Conservation (phyloP, 2,797 vertebrate species). For the Siniperca obscura region DNA sequence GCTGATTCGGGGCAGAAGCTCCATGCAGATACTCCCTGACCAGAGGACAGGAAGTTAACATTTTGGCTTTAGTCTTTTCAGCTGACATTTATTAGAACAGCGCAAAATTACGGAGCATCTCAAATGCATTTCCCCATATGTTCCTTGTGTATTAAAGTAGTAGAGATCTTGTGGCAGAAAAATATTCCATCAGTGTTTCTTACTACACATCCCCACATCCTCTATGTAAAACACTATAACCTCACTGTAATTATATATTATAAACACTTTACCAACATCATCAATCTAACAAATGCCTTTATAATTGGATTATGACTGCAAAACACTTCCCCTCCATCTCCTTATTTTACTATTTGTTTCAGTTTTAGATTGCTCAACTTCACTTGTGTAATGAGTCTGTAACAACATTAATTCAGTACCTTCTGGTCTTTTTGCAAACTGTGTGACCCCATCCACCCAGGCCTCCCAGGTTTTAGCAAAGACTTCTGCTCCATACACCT, state of each 20-base stretch:
- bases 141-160: not conserved
- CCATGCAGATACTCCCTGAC: conserved; percentile 90
- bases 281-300: not conserved
- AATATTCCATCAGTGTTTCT: conserved; percentile 4
- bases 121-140: not conserved
- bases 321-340: not conserved
- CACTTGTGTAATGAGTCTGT: not conserved
- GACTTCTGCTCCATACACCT: conserved; percentile 88
- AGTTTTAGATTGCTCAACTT: not conserved
- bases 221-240: not conserved
- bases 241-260: not conserved
- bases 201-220: not conserved
- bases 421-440: conserved; percentile 81
- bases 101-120: not conserved
- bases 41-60: conserved; percentile 10
- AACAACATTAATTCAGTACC: conserved; percentile 77
- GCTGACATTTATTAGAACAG: not conserved
- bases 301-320: not conserved
- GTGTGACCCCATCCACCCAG: conserved; percentile 89
- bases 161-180: not conserved
- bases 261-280: not conserved
- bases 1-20: conserved; percentile 86
- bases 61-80: not conserved
- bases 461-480: conserved; percentile 88
- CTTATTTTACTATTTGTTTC: not conserved